Conservation (phyloP, 2,113 vertebrate species). For the Saimiri boliviensis region DNA sequence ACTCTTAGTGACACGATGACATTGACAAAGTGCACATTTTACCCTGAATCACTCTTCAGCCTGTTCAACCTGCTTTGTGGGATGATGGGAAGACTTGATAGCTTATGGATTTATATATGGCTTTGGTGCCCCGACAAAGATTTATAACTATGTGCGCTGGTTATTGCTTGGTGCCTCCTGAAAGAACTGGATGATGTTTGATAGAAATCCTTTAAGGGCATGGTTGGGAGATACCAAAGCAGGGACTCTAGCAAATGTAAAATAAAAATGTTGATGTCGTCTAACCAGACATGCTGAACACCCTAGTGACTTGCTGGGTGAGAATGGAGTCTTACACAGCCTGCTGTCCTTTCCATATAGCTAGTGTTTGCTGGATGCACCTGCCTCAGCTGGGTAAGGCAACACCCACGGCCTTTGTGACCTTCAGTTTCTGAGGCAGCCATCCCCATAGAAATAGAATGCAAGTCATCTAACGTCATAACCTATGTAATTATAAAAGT, state of each 20-base stretch:
- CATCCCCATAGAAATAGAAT: background rate
- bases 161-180: background rate
- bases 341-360: rapidly evolving
- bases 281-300: background rate
- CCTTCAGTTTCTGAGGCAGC: background rate
- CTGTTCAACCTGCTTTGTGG: rapidly evolving
- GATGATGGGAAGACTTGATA: rapidly evolving
- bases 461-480: background rate
- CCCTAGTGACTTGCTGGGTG: background rate
- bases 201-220: background rate
- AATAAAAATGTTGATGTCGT: background rate
- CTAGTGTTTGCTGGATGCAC: rapidly evolving
- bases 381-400: background rate
- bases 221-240: background rate
- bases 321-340: background rate
- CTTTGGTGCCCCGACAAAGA: background rate
- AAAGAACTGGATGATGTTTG: background rate
- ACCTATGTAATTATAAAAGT: background rate
- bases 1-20: background rate
- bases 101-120: rapidly evolving
- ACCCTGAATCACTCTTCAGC: background rate
- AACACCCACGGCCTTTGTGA: rapidly evolving
- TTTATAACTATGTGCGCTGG: rapidly evolving
- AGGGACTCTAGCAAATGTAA: no score
- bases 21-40: background rate